phyloP scores from a whole-genome alignment of 2,888 invertebrate genomes.

The Cheilosia vernalis region DNA sequence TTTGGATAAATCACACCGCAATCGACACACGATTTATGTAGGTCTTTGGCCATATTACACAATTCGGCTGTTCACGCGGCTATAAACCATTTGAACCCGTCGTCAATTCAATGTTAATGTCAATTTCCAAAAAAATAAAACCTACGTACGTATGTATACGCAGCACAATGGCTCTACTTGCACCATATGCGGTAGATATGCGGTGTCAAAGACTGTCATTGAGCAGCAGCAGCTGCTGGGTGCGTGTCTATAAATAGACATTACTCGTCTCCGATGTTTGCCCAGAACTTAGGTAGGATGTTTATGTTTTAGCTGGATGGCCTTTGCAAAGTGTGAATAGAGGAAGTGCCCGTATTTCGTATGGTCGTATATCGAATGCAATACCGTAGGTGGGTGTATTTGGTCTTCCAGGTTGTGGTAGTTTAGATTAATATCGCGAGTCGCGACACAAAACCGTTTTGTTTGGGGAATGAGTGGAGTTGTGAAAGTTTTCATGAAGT shows the following conservation, averaged over 20 bases:
- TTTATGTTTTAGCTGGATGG: constrained; percentile 38
- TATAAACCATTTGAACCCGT: constrained; percentile 59
- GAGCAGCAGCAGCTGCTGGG: constrained; percentile 37
- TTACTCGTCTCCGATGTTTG: constrained; percentile 49
- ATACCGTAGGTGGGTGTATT: constrained; percentile 32
- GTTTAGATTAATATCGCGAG: neutral
- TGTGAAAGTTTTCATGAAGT: neutral
- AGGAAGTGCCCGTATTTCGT: constrained; percentile 28
- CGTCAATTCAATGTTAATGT: constrained; percentile 72
- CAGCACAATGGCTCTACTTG: constrained; percentile 53
- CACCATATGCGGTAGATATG: constrained; percentile 28
- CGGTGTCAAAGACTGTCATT: constrained; percentile 57
- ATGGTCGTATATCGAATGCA: neutral
- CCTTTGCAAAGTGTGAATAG: constrained; percentile 54
- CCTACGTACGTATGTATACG: constrained; percentile 13
- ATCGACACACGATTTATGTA: constrained; percentile 41
- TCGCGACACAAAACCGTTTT: neutral
- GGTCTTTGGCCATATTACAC: constrained; percentile 61
- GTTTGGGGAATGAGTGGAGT: neutral
- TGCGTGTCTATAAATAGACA: constrained; percentile 64
- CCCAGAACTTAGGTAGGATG: constrained; percentile 30
- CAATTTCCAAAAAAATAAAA: constrained; percentile 53
- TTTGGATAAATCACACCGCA: constrained; percentile 62
- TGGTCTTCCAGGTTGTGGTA: constrained; percentile 11
- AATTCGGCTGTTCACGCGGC: constrained; percentile 46